These are phyloP conservation scores for Marmota monax DNA, from an alignment of 2,113 vertebrate genomes.

Conservation along the genomic window DNA sequence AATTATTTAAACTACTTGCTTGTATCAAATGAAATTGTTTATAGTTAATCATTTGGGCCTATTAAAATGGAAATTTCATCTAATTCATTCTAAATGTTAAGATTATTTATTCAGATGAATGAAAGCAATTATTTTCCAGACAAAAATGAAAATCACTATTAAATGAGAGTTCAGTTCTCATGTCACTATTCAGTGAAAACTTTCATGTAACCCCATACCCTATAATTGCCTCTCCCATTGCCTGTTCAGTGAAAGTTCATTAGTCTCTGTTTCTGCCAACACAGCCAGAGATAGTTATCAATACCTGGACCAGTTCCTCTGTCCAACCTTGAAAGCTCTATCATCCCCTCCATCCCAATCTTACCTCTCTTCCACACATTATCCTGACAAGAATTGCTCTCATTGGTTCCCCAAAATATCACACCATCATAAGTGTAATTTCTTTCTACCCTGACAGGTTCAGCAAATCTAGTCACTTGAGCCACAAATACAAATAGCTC, in stretches of 20 bases:
- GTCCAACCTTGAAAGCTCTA: neutral
- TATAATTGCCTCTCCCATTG: neutral
- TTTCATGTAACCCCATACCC: neutral
- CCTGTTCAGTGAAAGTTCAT: neutral
- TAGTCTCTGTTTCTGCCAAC: neutral
- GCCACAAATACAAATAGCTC: neutral
- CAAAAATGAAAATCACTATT: conserved; percentile 3
- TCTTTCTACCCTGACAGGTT: neutral
- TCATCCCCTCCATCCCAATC: neutral
- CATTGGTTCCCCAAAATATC: neutral
- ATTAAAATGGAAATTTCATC: neutral
- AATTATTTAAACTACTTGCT: neutral
- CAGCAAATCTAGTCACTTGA: neutral
- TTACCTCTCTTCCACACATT: neutral
- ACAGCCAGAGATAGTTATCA: neutral
- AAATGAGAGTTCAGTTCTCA: neutral
- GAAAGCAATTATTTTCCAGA: neutral
- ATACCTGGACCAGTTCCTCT: neutral
- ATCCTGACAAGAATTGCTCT: neutral
- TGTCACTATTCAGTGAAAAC: neutral
- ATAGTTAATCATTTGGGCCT: neutral
- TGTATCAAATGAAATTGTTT: conserved; percentile 10
- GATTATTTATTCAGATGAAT: neutral
- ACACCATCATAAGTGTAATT: neutral
- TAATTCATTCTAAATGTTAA: conserved; percentile 27